Evolutionary conservation across 1,140 invertebrate genomes (phyloP).

Genomic region (Drosophila setifemur): DNA sequence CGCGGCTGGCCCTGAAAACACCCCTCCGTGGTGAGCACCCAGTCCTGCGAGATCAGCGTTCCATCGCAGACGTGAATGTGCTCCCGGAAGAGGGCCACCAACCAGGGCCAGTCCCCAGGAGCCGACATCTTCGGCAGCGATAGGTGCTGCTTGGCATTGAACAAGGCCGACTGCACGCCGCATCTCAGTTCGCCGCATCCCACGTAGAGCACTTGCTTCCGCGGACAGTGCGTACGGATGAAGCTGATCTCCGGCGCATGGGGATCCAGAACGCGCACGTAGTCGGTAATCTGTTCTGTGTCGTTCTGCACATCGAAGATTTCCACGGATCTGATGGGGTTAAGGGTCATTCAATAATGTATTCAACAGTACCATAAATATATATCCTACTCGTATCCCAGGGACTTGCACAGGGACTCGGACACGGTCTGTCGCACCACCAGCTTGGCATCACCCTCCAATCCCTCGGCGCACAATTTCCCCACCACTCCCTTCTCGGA

Average conservation of each 20-base stretch:
- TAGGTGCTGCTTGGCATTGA: slow-evolving; percentile 82
- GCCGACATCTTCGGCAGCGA: slow-evolving; percentile 87
- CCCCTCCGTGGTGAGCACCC: slow-evolving; percentile 93
- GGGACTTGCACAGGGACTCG: slow-evolving; percentile 88
- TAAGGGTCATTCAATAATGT: too few species aligned
- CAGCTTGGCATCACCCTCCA: slow-evolving; percentile 83
- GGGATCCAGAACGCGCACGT: slow-evolving; percentile 91
- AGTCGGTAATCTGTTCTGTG: slow-evolving; percentile 84
- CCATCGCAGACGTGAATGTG: slow-evolving; percentile 94
- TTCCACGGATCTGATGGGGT: slow-evolving; percentile 83
- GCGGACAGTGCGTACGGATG: slow-evolving; percentile 88
- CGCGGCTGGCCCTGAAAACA: slow-evolving; percentile 95
- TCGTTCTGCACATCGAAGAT: slow-evolving; percentile 84
- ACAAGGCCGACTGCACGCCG: slow-evolving; percentile 88
- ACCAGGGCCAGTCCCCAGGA: slow-evolving; percentile 95
- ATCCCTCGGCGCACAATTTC: slow-evolving; percentile 90
- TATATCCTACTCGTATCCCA: slow-evolving; percentile 88
- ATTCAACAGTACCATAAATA: too few species aligned
- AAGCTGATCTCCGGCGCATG: slow-evolving; percentile 91
- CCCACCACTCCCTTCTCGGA: slow-evolving; percentile 91
- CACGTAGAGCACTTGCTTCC: slow-evolving; percentile 91
- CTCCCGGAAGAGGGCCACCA: slow-evolving; percentile 91
- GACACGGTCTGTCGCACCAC: slow-evolving; percentile 86
- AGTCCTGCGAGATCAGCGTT: slow-evolving; percentile 89
- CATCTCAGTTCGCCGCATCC: slow-evolving; percentile 91